These are phyloP conservation scores for Sylvia borin DNA, from an alignment of 2,797 vertebrate species.

Conservation along the genomic window DNA sequence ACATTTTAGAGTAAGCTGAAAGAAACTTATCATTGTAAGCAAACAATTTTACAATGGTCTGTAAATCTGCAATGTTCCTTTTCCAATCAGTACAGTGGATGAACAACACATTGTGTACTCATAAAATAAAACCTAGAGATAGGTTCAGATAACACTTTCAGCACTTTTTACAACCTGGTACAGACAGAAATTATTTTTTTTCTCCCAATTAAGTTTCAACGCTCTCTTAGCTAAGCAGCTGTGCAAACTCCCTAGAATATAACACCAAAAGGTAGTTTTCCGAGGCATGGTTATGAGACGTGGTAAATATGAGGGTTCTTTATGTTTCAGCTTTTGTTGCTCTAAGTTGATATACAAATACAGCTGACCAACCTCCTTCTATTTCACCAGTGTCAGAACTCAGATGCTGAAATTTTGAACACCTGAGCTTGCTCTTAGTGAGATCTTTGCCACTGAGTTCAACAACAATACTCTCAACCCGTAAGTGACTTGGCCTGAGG, in stretches of 20 bases:
- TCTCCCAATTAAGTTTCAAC: not conserved
- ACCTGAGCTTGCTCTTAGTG: not conserved
- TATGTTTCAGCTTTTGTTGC: not conserved
- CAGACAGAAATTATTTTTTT: not conserved
- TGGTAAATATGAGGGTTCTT: not conserved
- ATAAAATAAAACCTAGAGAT: slow-evolving; percentile 48
- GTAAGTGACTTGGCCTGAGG: not conserved
- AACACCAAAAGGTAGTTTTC: not conserved
- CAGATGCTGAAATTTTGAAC: slow-evolving; percentile 10
- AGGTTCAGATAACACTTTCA: slow-evolving; percentile 32
- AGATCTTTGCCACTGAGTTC: slow-evolving; percentile 6
- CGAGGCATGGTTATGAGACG: not conserved
- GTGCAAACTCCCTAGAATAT: not conserved
- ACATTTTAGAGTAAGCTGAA: slow-evolving; percentile 16
- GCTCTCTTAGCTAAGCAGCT: not conserved
- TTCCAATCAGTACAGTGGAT: slow-evolving; percentile 49
- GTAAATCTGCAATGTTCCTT: slow-evolving; percentile 47
- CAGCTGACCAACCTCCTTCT: not conserved
- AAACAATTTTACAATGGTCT: slow-evolving; percentile 52
- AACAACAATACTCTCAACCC: not conserved
- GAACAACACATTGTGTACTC: slow-evolving; percentile 31
- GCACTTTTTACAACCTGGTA: slow-evolving; percentile 30
- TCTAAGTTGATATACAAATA: not conserved
- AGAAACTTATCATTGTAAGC: slow-evolving; percentile 26
- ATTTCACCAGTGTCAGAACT: not conserved